Percentiles rank a stretch among this genome's conserved stretches.
Conservation (phyloP, 37 sponge, comb jelly and placozoan species). For the Hexactinellida sp. region DNA sequence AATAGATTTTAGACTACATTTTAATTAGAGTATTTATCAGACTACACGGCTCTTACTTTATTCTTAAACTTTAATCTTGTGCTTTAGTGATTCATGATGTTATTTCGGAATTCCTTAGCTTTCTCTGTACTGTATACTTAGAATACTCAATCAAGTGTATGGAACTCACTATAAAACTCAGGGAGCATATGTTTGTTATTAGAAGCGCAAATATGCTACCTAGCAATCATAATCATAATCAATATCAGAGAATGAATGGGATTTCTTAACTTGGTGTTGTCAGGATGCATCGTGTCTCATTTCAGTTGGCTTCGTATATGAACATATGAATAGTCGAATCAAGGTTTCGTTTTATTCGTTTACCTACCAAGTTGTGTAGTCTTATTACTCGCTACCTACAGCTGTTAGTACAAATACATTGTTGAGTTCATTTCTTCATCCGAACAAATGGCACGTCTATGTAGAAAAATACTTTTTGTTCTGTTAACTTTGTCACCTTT, state of each 20-base stretch:
- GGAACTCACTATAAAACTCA: too few relatives aligned
- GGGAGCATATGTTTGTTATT: not conserved
- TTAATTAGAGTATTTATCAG: too few relatives aligned
- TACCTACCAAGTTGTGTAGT: not conserved
- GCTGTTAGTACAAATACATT: not conserved
- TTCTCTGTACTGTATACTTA: too few relatives aligned
- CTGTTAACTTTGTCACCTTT: not conserved
- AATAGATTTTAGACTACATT: too few relatives aligned
- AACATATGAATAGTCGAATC: not conserved
- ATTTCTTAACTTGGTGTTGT: not conserved
- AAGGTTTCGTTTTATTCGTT: not conserved
- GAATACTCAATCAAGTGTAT: too few relatives aligned
- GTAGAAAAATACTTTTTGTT: not conserved
- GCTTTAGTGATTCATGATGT: too few relatives aligned
- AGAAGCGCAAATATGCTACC: not conserved
- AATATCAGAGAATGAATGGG: constrained; percentile 2
- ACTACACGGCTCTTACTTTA: too few relatives aligned
- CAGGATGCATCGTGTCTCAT: not conserved
- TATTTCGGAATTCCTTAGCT: too few relatives aligned
- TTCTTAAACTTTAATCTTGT: too few relatives aligned
- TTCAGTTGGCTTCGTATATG: not conserved
- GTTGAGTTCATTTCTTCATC: not conserved
- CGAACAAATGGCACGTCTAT: not conserved
- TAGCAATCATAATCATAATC: not conserved
- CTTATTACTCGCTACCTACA: not conserved